Evolutionary conservation across 2,888 invertebrate genomes (phyloP).

Genomic region (Lasioglossum zephyrum): DNA sequence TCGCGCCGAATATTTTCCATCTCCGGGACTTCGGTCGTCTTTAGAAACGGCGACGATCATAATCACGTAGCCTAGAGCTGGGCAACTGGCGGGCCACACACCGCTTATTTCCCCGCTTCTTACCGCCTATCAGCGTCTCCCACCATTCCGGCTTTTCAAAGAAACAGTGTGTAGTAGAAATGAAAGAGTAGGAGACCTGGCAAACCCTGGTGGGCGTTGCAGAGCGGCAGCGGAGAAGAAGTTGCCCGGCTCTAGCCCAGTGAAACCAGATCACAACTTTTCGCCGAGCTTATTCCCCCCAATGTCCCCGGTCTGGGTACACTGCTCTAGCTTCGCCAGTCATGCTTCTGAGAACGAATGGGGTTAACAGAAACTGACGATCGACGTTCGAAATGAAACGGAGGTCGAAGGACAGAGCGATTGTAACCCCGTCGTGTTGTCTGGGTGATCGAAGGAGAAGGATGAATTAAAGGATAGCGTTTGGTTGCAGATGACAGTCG

Average conservation of each 20-base stretch:
- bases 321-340: background rate
- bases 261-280: no score
- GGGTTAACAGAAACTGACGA: background rate
- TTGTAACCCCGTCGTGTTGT: background rate
- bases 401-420: background rate
- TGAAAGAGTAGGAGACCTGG: no score
- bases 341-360: background rate
- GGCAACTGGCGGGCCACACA: no score
- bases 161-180: no score
- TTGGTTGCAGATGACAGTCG: conserved; percentile 68
- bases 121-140: no score
- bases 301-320: no score
- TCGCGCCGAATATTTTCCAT: background rate
- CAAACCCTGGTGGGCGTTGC: no score
- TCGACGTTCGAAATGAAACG: background rate
- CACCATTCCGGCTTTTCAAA: no score
- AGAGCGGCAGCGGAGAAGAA: no score
- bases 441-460: background rate
- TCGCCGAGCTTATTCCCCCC: no score
- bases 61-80: background rate
- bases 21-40: background rate
- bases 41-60: background rate
- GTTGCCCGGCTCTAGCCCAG: no score
- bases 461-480: conserved; percentile 43
- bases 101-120: no score